These are phyloP conservation scores for Oncorhynchus clarkii DNA, from an alignment of 2,113 vertebrate species.

Conservation along the genomic window DNA sequence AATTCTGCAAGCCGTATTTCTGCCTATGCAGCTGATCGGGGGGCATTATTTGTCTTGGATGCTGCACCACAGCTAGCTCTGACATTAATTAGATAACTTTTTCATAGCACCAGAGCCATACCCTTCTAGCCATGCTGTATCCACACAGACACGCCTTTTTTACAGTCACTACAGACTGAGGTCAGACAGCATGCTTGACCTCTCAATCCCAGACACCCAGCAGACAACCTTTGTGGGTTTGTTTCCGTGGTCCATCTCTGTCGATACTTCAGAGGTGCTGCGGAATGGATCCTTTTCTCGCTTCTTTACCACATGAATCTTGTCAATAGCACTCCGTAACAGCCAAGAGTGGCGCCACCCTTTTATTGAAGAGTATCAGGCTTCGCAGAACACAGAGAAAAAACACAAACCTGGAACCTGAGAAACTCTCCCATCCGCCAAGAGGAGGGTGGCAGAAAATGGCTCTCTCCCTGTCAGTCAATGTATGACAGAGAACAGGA, in stretches of 20 bases:
- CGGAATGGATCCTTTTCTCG: constrained; percentile 27
- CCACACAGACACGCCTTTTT: not conserved
- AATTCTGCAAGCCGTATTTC: constrained; percentile 36
- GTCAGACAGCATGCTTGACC: not conserved
- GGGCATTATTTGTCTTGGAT: constrained; percentile 49
- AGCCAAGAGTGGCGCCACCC: constrained; percentile 25
- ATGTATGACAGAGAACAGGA: constrained; percentile 3
- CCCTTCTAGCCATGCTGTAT: not conserved
- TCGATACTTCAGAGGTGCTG: constrained; percentile 25
- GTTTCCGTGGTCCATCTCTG: constrained; percentile 24
- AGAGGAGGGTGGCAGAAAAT: not conserved
- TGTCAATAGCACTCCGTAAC: constrained; percentile 31
- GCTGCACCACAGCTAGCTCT: constrained; percentile 24
- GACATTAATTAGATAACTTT: constrained; percentile 37
- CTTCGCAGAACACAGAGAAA: not conserved
- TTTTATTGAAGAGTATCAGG: constrained; percentile 27
- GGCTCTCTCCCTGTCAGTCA: not conserved
- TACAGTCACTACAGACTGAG: constrained; percentile 7
- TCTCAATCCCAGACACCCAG: not conserved
- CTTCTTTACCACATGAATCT: constrained; percentile 25
- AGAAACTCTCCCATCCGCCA: constrained; percentile 13
- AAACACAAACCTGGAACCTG: constrained; percentile 21
- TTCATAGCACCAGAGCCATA: not conserved
- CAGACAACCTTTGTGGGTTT: constrained; percentile 22
- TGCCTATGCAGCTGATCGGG: constrained; percentile 39